These are phyloP conservation scores for Rhinella marina DNA, from an alignment of 2,797 vertebrate species.

Conservation along the genomic window DNA sequence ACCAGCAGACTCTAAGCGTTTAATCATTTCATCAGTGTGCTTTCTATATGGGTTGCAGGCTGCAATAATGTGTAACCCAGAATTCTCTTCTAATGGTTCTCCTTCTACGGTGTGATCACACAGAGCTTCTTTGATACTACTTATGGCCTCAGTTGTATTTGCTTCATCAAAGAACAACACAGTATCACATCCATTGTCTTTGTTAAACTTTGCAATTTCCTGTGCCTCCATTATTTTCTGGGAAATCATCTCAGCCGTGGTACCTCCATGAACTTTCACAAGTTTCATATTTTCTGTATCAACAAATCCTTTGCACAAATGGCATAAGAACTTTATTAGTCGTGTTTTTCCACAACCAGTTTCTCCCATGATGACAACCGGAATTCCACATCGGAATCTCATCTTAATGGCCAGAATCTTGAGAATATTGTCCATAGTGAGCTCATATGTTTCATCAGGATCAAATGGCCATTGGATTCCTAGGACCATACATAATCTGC, in stretches of 20 bases:
- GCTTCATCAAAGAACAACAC: constrained; percentile 96
- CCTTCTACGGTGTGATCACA: constrained; percentile 88
- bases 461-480: constrained; percentile 81
- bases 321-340: constrained; percentile 90
- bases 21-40: constrained; percentile 88
- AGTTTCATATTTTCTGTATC: constrained; percentile 87
- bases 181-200: constrained; percentile 80
- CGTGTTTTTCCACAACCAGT: constrained; percentile 96
- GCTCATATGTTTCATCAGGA: constrained; percentile 92
- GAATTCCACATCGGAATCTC: constrained; percentile 94
- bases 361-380: constrained; percentile 97
- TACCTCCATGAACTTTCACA: constrained; percentile 96
- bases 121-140: constrained; percentile 93
- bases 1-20: constrained; percentile 88
- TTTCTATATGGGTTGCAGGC: constrained; percentile 97
- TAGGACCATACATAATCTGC: constrained; percentile 83
- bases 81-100: constrained; percentile 68
- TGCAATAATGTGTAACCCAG: constrained; percentile 87
- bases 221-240: constrained; percentile 84
- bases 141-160: constrained; percentile 92
- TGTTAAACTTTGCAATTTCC: constrained; percentile 78
- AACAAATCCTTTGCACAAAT: constrained; percentile 74
- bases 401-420: constrained; percentile 97
- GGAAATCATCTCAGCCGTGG: constrained; percentile 85
- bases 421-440: constrained; percentile 91